These are phyloP conservation scores for Malurus splendens DNA, from an alignment of 2,797 vertebrate species.

Conservation along the genomic window DNA sequence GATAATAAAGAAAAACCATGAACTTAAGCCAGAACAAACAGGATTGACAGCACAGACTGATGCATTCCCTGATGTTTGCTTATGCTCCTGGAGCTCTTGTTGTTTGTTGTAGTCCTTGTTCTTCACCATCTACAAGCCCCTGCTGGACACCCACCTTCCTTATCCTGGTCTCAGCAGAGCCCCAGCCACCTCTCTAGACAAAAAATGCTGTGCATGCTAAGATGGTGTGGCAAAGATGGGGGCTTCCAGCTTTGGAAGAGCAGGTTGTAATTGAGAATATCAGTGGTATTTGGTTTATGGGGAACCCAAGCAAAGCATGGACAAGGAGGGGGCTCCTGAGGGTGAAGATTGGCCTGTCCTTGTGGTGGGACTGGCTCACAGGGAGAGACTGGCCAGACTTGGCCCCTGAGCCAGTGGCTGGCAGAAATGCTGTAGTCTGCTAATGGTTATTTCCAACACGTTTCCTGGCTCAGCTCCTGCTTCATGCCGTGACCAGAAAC, in stretches of 20 bases:
- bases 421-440: not conserved
- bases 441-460: not conserved
- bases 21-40: not conserved
- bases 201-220: not conserved
- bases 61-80: not conserved
- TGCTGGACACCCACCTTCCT: not conserved
- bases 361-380: not conserved
- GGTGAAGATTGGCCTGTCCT: not conserved
- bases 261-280: not conserved
- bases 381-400: not conserved
- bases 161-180: not conserved
- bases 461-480: not conserved
- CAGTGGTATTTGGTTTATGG: not conserved
- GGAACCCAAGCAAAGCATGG: not conserved
- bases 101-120: not conserved
- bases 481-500: not conserved
- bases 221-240: not conserved
- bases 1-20: not conserved
- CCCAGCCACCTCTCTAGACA: not conserved
- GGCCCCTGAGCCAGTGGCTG: not conserved
- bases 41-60: not conserved
- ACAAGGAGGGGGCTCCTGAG: not conserved
- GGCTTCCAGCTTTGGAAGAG: not conserved
- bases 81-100: not conserved
- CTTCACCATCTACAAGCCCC: not conserved